Base-by-base conservation (phyloP, 2,888 invertebrate genomes). In the Lycophotia porphyrea region DNA sequence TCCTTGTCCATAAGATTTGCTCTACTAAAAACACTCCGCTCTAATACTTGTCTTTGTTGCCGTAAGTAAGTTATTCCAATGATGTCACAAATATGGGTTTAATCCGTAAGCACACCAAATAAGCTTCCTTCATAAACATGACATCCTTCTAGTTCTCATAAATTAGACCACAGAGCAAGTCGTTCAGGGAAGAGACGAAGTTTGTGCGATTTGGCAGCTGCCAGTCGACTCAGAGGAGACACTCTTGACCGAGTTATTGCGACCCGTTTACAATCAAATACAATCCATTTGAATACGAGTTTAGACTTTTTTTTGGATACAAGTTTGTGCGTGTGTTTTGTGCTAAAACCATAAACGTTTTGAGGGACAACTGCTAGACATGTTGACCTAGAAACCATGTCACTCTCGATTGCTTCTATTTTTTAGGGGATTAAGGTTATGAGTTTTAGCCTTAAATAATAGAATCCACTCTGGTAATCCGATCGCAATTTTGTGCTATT, bases 161-260 rank as follows among this genome's bases (percentile, higher is more conserved):
- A 11, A 63, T 84, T 83, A 34, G 13, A 71, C 84, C 67, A 61
- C 11, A 69, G 44, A 58, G 31, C 24, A 73, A 75, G 76, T 81
- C 63, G 75, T 83, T 78, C 68, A 67, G 71, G n/a, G 58, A 69
- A 70, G 77, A 70, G 78, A 64, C 71, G 74, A 88, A 88, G 86
- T 88, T 88, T 77, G 75, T 75, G 65, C 75, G 82, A 83, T 88
- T 88, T 87, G 88, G 81, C 88, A 87, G 87, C 81, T 78, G 82
- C 79, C 79, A 68, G 73, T 65, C 72, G 66, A 60, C 65, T 72
- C 65, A 71, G 64, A 79, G 85, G 80, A 82, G 80, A 75, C 60
- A 76, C 72, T 77, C 84, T 85, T 81, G 86, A 82, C 84, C 78
- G 77, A 84, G 58, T 79, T 85, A 87, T 84, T 74, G 76, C 31